Evolutionary conservation across 2,113 vertebrate species (phyloP).

Genomic region (Petrocephalus microphthalmus): DNA sequence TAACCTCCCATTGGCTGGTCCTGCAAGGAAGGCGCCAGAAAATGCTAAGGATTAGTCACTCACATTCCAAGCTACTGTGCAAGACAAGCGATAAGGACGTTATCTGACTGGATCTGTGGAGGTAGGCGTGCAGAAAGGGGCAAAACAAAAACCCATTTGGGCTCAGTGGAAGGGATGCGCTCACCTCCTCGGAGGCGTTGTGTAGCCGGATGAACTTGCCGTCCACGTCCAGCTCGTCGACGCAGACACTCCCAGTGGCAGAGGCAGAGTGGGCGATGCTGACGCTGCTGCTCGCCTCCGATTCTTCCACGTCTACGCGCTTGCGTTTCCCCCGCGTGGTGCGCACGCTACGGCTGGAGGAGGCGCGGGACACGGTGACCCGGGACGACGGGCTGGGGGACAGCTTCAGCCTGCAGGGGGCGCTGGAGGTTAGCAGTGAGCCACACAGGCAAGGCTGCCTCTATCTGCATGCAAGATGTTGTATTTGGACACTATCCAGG

Average conservation of each 20-base stretch:
- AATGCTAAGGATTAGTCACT: not conserved
- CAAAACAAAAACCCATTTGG: not conserved
- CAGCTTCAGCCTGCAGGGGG: constrained; percentile 66
- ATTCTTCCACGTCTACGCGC: constrained; percentile 75
- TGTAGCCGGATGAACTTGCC: constrained; percentile 82
- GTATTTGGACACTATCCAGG: not conserved
- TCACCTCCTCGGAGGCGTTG: constrained; percentile 76
- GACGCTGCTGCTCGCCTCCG: constrained; percentile 79
- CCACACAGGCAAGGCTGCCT: not conserved
- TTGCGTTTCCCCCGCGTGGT: constrained; percentile 76
- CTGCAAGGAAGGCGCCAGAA: constrained; percentile 48
- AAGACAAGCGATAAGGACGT: not conserved
- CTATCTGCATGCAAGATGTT: not conserved
- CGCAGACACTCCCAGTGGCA: constrained; percentile 71
- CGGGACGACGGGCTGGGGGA: constrained; percentile 74
- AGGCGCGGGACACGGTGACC: constrained; percentile 75
- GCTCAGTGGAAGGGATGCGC: not conserved
- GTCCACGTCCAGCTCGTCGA: constrained; percentile 81
- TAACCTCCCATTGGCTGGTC: constrained; percentile 86
- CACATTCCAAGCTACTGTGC: not conserved
- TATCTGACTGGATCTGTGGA: not conserved
- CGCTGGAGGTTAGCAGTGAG: not conserved
- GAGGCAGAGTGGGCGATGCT: constrained; percentile 79
- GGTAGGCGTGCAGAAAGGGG: not conserved
- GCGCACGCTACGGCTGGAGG: constrained; percentile 71